Evolutionary conservation across 1,140 invertebrate species (phyloP).

Genomic region (Cepaea nemoralis): DNA sequence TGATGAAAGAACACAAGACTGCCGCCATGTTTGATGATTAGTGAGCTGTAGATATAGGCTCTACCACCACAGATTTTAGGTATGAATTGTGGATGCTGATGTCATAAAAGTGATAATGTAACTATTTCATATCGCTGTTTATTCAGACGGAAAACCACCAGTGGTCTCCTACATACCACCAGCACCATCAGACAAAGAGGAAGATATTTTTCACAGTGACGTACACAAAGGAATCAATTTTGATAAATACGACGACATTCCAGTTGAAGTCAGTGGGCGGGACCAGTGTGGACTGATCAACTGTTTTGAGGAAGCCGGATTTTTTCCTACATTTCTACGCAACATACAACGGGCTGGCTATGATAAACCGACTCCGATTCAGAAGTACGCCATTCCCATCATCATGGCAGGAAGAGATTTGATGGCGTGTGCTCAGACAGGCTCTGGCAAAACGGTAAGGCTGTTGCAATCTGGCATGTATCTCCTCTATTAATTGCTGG

Average conservation of each 20-base stretch:
- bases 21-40: too few species aligned
- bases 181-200: slow-evolving; percentile 77
- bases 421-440: slow-evolving; percentile 98
- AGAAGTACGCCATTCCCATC: slow-evolving; percentile 90
- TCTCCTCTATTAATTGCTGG: neutral
- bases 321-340: slow-evolving; percentile 79
- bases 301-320: slow-evolving; percentile 80
- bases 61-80: too few species aligned
- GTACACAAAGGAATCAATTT: slow-evolving; percentile 90
- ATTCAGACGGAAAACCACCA: slow-evolving; percentile 40
- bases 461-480: neutral
- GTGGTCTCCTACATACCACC: slow-evolving; percentile 81
- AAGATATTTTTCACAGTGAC: slow-evolving; percentile 79
- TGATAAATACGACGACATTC: slow-evolving; percentile 86
- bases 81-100: too few species aligned
- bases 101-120: neutral
- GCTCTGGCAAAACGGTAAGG: slow-evolving; percentile 94
- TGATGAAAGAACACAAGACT: too few species aligned
- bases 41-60: too few species aligned
- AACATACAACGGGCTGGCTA: slow-evolving; percentile 89
- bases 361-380: slow-evolving; percentile 90
- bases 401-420: slow-evolving; percentile 85
- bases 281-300: slow-evolving; percentile 78
- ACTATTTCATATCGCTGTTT: neutral
- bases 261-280: slow-evolving; percentile 82